Base-by-base conservation (phyloP, 2,113 vertebrate genomes). In the Leptodactylus fuscus region DNA sequence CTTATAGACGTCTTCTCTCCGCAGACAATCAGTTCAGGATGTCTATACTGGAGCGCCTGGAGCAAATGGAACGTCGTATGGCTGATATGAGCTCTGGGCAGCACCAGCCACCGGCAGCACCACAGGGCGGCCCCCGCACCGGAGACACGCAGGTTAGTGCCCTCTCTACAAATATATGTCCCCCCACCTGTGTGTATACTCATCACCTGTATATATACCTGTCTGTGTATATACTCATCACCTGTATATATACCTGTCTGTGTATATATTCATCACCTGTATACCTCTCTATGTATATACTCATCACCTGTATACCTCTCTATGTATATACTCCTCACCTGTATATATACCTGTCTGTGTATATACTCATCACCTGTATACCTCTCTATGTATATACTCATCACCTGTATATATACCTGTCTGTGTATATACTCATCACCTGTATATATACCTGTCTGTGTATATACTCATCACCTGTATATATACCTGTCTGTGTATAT, bases 51-150 rank as follows among this genome's bases (percentile, higher is more conserved):
- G 95, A 95, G 87, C 92, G 95, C 0, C 88, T 95, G 80, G 95
- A 95, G 87, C 94, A 95, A 89, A 95, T 95, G 95, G 95, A 95
- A 91, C 93, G 91, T 77, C 90, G 94, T 11, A 93, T 95, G 93
- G 92, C 93, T 0, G 94, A 94, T 81, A 94, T 95, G 70, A 90
- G 91, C 0, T 91, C 91, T 8, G 78, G 46, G 82, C 89, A 58
- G 83, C 91, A 65, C 9, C 87, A 49, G 13, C 92, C 88, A 29
- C 69, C 27, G 4, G 86, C 86, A 1, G 78, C 27, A 4, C 87
- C 87, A 0, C 85, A 5, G 75, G 87, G 15, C 88, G 88, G 89
- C 87, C 89, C 88, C 27, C 81, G 18, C 8, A 22, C 12, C 32
- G 41, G 18, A 16, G 51, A 76, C 70, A 62, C 0, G 5, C 44